phyloP scores from a whole-genome alignment of 2,113 vertebrate genomes.

The Lepus americanus region DNA sequence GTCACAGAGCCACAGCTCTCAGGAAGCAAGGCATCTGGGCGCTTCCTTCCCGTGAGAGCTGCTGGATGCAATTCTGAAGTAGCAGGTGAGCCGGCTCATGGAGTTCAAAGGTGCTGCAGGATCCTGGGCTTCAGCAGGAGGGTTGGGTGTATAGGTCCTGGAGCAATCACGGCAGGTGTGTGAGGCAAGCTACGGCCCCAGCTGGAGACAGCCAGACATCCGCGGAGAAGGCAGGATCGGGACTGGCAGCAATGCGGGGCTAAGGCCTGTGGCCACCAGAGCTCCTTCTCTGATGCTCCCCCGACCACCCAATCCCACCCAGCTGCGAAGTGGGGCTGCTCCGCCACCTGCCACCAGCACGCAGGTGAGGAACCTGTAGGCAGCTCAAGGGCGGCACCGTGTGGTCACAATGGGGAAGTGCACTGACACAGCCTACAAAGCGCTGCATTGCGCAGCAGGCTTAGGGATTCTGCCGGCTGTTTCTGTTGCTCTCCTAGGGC shows the following conservation, averaged over 20 bases:
- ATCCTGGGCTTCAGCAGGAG: neutral
- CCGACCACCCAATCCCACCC: neutral
- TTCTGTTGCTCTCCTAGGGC: neutral
- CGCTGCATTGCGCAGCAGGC: neutral
- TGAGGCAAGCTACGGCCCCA: neutral
- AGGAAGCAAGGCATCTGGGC: neutral
- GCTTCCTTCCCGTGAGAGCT: neutral
- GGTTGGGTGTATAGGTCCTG: neutral
- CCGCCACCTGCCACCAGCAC: rapidly evolving
- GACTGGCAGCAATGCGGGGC: neutral
- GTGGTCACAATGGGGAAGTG: conserved; percentile 23
- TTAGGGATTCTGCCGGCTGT: neutral
- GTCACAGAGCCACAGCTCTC: neutral
- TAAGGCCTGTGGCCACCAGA: neutral
- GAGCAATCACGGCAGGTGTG: neutral
- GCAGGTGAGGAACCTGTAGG: too few relatives aligned
- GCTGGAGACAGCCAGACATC: neutral
- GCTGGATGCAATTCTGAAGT: neutral
- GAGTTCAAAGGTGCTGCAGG: neutral
- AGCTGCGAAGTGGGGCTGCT: neutral
- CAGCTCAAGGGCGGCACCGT: conserved; percentile 76
- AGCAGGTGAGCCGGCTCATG: neutral
- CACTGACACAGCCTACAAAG: neutral
- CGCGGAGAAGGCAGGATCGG: neutral
- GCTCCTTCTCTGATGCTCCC: neutral